Evolutionary conservation across 2,113 vertebrate species (phyloP).

Genomic region (Eolophus roseicapilla): DNA sequence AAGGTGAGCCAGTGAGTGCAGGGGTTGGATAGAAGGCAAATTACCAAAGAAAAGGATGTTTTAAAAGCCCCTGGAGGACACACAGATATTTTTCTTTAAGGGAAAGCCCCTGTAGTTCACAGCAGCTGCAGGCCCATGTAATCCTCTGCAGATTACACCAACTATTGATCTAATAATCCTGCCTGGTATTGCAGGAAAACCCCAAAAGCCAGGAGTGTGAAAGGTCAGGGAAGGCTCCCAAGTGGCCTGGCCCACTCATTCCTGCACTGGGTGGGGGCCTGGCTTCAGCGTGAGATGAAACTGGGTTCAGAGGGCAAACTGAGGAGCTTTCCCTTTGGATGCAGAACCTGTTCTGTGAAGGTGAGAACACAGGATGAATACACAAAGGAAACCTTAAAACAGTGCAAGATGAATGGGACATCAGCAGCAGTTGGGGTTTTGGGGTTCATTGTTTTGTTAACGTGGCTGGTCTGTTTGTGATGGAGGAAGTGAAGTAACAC

Average conservation of each 20-base stretch:
- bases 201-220: not conserved
- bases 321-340: not conserved
- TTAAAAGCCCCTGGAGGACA: not conserved
- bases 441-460: too few species aligned
- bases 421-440: not conserved
- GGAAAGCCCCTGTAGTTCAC: not conserved
- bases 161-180: not conserved
- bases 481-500: not conserved
- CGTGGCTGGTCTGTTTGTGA: not conserved
- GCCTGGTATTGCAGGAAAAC: not conserved
- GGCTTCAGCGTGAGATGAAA: not conserved
- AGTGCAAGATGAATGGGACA: not conserved
- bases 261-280: not conserved
- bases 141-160: not conserved
- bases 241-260: not conserved
- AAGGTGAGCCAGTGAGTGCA: not conserved
- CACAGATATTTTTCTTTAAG: not conserved
- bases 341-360: not conserved
- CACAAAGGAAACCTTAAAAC: not conserved
- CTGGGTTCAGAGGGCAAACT: not conserved
- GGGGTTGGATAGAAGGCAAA: not conserved
- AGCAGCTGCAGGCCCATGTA: not conserved
- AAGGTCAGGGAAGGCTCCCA: not conserved
- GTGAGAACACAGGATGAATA: not conserved
- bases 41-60: not conserved